Evolutionary conservation across 1,140 invertebrate species (phyloP), one percentile per base, ranked within the genome.

Genomic region (Cardiocondyla obscurior): DNA sequence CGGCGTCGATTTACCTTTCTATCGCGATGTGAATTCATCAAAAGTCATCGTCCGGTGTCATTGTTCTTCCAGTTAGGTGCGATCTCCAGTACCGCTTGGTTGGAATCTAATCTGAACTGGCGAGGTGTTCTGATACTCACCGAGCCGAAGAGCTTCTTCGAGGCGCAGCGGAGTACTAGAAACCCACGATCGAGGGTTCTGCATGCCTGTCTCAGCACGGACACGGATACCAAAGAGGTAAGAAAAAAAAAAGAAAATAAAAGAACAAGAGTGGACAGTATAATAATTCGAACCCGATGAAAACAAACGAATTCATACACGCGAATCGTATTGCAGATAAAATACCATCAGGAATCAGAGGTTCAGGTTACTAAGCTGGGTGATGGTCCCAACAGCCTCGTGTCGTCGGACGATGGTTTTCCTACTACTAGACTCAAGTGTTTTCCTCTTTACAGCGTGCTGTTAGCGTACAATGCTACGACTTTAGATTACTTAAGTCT

Each of bases 361-460:
- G 95, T 95, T 49, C 94, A 94, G 89, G 95, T 95, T 42, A 95
- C 94, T 55, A 95, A 95, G 90, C 88, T 95, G 57, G 93, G 94
- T 42, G 95, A 95, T 89, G 94, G 95, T 67, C 93, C 94, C 30
- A 95, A 95, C 86, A 94, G 94, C 76, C 85, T 94, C 0, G 90
- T 94, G 28, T 90, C 90, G 12, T 93, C 94, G 3, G 94, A 95
- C 62, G 92, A 94, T 25, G 94, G 94, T 64, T 90, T 94, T 67
- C 93, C 94, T 16, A 93, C 94, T 14, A 95, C 96, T 53, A 95
- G 96, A 85, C 96, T 98, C 64, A 96, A 97, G 91, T 98, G 97
- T 93, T 97, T 98, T 92, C 97, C 97, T 84, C 94, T 98, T 65
- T 97, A 96, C 90, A 97, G 97, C 22, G 94, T 98, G 72, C 93